These are phyloP conservation scores for Coregonus sp. DNA, from an alignment of 2,797 vertebrate genomes.

Conservation along the genomic window DNA sequence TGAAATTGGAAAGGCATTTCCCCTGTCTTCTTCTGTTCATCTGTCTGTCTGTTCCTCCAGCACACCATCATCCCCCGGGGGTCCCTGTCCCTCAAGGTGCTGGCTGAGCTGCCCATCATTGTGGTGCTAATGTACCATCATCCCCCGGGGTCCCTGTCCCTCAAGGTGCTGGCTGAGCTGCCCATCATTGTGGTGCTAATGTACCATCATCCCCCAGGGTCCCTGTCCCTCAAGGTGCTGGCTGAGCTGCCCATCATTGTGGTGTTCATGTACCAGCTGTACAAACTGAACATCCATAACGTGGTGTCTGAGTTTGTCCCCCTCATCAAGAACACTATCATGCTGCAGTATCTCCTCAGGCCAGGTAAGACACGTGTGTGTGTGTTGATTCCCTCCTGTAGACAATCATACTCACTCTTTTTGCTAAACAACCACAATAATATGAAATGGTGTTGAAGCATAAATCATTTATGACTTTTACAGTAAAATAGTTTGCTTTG, in stretches of 20 bases:
- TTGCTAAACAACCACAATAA: too few species aligned
- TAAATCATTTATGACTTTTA: too few species aligned
- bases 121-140: conserved; percentile 92
- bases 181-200: conserved; percentile 87
- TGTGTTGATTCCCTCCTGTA: too few species aligned
- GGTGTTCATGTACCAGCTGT: conserved; percentile 98
- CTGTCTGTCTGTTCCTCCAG: conserved; percentile 65
- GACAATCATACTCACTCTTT: too few species aligned
- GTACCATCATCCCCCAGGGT: conserved; percentile 74
- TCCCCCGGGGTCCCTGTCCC: too few species aligned
- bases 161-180: too few species aligned
- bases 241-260: conserved; percentile 67
- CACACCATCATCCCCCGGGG: conserved; percentile 97
- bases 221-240: too few species aligned
- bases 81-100: conserved; percentile 94
- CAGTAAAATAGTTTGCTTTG: too few species aligned
- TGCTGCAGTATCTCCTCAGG: conserved; percentile 94
- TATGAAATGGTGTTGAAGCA: too few species aligned
- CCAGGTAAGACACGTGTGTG: conserved; percentile 80
- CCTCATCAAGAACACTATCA: conserved; percentile 98
- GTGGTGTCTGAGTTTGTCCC: conserved; percentile 98
- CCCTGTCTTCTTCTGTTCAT: too few species aligned
- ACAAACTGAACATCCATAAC: conserved; percentile 97
- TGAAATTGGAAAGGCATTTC: too few species aligned
- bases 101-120: conserved; percentile 97